Percentiles rank a stretch among this genome's conserved stretches.
Conservation (phyloP, 2,888 invertebrate genomes). For the Hedychridium roseum region DNA sequence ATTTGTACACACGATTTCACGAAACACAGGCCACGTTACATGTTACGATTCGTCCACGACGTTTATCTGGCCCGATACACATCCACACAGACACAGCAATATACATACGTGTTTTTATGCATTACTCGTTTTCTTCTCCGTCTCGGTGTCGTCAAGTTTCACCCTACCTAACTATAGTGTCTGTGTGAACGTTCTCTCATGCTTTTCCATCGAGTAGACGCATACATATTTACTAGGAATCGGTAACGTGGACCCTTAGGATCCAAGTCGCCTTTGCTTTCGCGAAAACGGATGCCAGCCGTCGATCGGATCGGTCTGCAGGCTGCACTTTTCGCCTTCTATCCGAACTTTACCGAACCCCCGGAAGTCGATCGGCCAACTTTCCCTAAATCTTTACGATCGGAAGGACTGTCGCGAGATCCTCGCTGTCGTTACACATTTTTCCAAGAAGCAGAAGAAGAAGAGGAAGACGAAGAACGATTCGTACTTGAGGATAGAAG, state of each 20-base stretch:
- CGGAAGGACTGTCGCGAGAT: no score
- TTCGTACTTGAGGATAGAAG: no score
- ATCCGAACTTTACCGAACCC: no score
- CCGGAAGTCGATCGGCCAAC: no score
- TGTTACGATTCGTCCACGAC: no score
- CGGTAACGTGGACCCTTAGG: conserved; percentile 5
- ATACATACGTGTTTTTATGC: background rate
- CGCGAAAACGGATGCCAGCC: conserved; percentile 3
- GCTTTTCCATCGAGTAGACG: conserved; percentile 12
- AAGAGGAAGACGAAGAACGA: no score
- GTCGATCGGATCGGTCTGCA: conserved; percentile 5
- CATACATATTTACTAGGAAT: conserved; percentile 5
- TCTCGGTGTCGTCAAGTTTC: conserved; percentile 36
- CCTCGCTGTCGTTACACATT: no score
- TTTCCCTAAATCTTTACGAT: no score
- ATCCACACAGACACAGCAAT: background rate
- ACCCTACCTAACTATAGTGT: conserved; percentile 19
- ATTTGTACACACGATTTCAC: conserved; percentile 4
- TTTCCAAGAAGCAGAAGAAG: no score
- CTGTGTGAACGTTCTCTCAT: conserved; percentile 11
- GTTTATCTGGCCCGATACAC: background rate
- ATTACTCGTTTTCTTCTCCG: conserved; percentile 10
- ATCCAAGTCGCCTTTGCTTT: conserved; percentile 2
- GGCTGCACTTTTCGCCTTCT: no score
- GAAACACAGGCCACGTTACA: conserved; percentile 7